Base-by-base conservation (phyloP, 2,797 vertebrate species). In the Pipistrellus nathusii region DNA sequence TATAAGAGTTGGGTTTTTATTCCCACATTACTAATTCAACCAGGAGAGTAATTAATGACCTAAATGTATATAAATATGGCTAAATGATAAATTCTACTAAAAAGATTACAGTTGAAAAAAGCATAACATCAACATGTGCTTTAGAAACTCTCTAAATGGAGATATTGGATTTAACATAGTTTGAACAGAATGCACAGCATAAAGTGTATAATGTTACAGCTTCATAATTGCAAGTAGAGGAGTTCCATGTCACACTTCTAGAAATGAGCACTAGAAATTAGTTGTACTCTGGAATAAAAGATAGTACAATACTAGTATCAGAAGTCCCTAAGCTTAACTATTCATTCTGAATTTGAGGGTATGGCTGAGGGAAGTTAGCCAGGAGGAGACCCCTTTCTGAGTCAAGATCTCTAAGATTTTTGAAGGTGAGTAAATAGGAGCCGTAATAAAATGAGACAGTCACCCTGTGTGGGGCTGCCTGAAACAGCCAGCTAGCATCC, bases 41-140 rank as follows among this genome's bases (percentile, higher is more conserved):
- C 83, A 55, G 66, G 46, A 59, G 72, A 80, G 44, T 46, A n/a
- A 84, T 35, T 62, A 55, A 90, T 66, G 59, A 80, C 48, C 25
- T 46, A 86, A 84, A 44, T 64, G 35, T 53, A 78, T 46, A 81
- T 82, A 90, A 82, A 88, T 75, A 35, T 11, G 53, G n/a, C 41
- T 46, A 64, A 48, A 78, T 55, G 41, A 30, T 77, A 81, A 84
- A 86, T 84, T 64, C 53, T 41, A 35, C n/a, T 30, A 4, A 68
- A 73, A 91, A 59, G 25, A 14, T 71, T 25, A 6, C 21, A 76
- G 20, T 89, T 73, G 20, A 73, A 44, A 85, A 30, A 75, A 32
- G 5, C 6, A 5, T 32, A 75, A 84, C 9, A n/a, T 85, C n/a
- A 88, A 14, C 30, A 35, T 17, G 35, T 59, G 55, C 23, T 89